These are phyloP conservation scores for Thereva unica DNA, from an alignment of 2,888 invertebrate species.

Conservation along the genomic window DNA sequence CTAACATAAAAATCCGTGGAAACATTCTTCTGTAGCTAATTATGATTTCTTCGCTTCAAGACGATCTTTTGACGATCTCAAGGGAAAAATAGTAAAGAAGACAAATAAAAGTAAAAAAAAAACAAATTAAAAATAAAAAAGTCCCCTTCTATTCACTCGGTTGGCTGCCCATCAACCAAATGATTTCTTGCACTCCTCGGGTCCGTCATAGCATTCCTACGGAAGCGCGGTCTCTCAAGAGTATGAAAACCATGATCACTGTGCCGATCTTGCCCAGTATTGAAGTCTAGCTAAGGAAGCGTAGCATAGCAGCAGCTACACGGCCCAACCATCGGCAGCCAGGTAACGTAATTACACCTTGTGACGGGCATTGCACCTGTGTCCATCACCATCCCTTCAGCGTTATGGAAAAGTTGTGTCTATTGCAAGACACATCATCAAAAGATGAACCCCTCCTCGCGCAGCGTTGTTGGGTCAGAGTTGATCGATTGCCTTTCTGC, in stretches of 20 bases:
- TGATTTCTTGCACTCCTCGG: conserved; percentile 19
- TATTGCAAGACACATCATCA: too few species aligned
- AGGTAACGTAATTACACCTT: conserved; percentile 26
- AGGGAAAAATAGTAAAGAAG: conserved; percentile 11
- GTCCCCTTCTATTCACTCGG: conserved; percentile 32
- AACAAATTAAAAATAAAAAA: not conserved
- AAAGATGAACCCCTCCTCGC: too few species aligned
- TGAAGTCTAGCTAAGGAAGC: conserved; percentile 15
- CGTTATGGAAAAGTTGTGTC: too few species aligned
- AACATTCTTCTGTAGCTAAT: conserved; percentile 34
- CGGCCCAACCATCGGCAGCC: too few species aligned
- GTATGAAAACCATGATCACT: conserved; percentile 10
- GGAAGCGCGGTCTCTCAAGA: conserved; percentile 6
- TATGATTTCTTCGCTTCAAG: conserved; percentile 34
- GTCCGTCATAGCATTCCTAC: conserved; percentile 18
- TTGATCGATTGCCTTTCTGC: too few species aligned
- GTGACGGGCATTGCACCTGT: conserved; percentile 29
- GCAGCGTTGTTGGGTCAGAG: too few species aligned
- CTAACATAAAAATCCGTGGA: conserved; percentile 10
- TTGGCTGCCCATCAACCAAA: conserved; percentile 29
- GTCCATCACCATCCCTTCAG: conserved; percentile 21
- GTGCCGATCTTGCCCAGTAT: not conserved
- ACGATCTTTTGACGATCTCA: not conserved
- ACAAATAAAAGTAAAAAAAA: conserved; percentile 4
- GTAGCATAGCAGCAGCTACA: conserved; percentile 1